Percentiles rank a stretch among this genome's conserved stretches.
These are phyloP conservation scores for Bugulina stolonifera DNA, from an alignment of 2,888 invertebrate species.

Conservation along the genomic window DNA sequence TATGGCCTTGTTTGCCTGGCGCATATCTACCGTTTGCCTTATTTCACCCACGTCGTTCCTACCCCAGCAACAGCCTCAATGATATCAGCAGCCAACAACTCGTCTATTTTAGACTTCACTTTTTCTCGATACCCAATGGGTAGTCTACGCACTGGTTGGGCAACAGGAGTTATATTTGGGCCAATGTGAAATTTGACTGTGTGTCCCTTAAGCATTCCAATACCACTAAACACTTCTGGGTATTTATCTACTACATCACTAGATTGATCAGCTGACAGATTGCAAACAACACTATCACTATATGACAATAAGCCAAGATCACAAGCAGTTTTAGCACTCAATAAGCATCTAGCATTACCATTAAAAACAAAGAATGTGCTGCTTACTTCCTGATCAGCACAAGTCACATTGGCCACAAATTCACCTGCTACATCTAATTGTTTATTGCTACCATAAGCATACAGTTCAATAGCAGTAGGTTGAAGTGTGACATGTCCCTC, in stretches of 20 bases:
- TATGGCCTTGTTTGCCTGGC: neutral
- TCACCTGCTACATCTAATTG: neutral
- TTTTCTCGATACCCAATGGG: neutral
- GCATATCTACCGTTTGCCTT: neutral
- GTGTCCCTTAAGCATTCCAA: neutral
- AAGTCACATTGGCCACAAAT: neutral
- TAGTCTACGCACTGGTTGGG: neutral
- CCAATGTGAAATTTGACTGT: neutral
- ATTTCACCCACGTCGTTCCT: neutral
- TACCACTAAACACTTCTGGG: neutral
- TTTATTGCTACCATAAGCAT: neutral
- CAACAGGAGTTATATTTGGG: neutral
- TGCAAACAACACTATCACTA: neutral
- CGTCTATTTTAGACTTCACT: neutral
- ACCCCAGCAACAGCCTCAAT: neutral
- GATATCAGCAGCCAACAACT: neutral
- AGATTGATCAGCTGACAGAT: neutral
- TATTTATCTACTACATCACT: neutral
- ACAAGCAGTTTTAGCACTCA: neutral
- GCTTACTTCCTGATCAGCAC: neutral
- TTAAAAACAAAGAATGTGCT: neutral
- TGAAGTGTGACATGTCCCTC: neutral
- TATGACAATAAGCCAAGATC: neutral
- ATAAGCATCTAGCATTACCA: neutral
- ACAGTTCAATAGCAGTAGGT: neutral